Evolutionary conservation across 2,797 vertebrate genomes (phyloP).

Genomic region (Phrynocephalus forsythii): DNA sequence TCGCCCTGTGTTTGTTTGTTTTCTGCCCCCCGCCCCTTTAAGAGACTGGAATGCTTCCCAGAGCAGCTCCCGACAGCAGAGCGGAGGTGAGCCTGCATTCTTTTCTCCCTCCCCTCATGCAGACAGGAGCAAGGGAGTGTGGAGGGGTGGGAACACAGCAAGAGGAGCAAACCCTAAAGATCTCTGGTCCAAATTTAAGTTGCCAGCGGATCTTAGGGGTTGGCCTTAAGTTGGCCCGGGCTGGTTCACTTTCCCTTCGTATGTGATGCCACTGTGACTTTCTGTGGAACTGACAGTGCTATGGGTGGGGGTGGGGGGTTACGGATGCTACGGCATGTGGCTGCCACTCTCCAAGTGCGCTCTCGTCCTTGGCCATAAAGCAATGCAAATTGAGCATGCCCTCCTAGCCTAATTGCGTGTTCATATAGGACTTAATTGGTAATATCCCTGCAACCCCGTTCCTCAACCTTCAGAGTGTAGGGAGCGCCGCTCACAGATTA

Average conservation of each 20-base stretch:
- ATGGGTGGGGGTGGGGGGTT: neutral
- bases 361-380: slow-evolving; percentile 75
- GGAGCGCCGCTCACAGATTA: slow-evolving; percentile 67
- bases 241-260: neutral
- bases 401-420: slow-evolving; percentile 75
- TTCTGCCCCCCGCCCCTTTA: too few relatives aligned
- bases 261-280: neutral
- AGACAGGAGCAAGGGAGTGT: too few relatives aligned
- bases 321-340: neutral
- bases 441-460: slow-evolving; percentile 69
- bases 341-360: neutral
- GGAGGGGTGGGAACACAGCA: too few relatives aligned
- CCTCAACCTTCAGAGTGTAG: slow-evolving; percentile 65
- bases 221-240: neutral
- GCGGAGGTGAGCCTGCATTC: too few relatives aligned
- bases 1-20: too few relatives aligned
- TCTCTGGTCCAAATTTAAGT: too few relatives aligned
- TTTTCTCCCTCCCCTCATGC: too few relatives aligned
- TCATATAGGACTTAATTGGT: slow-evolving; percentile 78
- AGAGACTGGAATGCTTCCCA: too few relatives aligned
- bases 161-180: too few relatives aligned
- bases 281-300: neutral
- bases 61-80: too few relatives aligned
- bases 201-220: too few relatives aligned
- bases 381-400: slow-evolving; percentile 76